These are phyloP conservation scores for Contarinia nasturtii DNA, from an alignment of 1,140 invertebrate genomes.

Conservation along the genomic window DNA sequence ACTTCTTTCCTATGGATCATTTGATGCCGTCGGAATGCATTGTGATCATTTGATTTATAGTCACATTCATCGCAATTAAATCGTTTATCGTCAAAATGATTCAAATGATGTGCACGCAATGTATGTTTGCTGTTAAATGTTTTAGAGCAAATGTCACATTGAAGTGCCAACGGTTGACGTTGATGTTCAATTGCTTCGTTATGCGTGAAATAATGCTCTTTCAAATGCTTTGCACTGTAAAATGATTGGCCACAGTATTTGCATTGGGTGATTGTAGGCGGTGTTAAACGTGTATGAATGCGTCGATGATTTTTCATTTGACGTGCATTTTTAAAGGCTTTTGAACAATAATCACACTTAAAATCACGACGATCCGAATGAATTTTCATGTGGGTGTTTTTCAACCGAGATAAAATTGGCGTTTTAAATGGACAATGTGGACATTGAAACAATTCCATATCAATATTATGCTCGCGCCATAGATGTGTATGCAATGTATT, in stretches of 20 bases:
- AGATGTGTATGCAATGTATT: slow-evolving; percentile 47
- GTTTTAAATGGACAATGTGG: slow-evolving; percentile 41
- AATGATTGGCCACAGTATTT: slow-evolving; percentile 39
- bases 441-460: slow-evolving; percentile 54
- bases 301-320: slow-evolving; percentile 46
- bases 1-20: slow-evolving; percentile 54
- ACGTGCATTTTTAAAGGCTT: slow-evolving; percentile 55
- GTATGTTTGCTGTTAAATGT: slow-evolving; percentile 25
- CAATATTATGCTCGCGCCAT: slow-evolving; percentile 55
- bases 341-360: slow-evolving; percentile 45
- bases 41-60: slow-evolving; percentile 61
- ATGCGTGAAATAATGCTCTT: slow-evolving; percentile 38
- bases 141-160: slow-evolving; percentile 11
- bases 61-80: slow-evolving; percentile 59
- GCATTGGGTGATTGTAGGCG: slow-evolving; percentile 24
- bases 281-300: slow-evolving; percentile 30
- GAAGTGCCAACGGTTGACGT: background rate
- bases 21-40: slow-evolving; percentile 58
- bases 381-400: slow-evolving; percentile 45
- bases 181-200: slow-evolving; percentile 43
- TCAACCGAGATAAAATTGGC: slow-evolving; percentile 36
- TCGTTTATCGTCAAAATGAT: slow-evolving; percentile 27
- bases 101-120: slow-evolving; percentile 49
- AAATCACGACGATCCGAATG: slow-evolving; percentile 42
- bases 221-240: slow-evolving; percentile 33